These are phyloP conservation scores for Ciconia stormi DNA, from an alignment of 2,113 vertebrate genomes.

Conservation along the genomic window DNA sequence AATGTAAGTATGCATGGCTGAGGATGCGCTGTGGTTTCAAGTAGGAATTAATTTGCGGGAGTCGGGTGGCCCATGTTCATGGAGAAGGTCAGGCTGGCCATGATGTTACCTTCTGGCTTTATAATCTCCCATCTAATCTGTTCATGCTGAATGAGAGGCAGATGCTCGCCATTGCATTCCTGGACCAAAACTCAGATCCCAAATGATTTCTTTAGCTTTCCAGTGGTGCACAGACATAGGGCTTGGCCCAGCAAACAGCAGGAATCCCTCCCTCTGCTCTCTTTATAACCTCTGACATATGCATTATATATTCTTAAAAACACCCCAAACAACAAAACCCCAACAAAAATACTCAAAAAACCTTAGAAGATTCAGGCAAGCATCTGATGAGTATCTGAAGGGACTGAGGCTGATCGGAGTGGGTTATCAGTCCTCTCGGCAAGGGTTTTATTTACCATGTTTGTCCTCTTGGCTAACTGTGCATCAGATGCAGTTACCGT, in stretches of 20 bases:
- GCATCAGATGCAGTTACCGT: rapidly evolving
- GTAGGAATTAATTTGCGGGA: slow-evolving; percentile 15
- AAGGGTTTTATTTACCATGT: neutral
- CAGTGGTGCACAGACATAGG: neutral
- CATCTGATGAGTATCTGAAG: neutral
- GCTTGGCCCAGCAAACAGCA: neutral
- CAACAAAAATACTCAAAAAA: neutral
- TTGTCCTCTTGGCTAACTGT: neutral
- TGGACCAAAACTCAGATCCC: neutral
- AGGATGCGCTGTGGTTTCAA: neutral
- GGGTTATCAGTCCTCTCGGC: neutral
- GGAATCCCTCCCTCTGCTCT: neutral
- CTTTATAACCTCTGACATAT: neutral
- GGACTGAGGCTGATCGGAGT: neutral
- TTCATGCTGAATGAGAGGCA: neutral
- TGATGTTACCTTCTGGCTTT: neutral
- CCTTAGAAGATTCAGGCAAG: neutral
- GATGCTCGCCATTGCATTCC: neutral
- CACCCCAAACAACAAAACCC: rapidly evolving
- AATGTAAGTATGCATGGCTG: neutral
- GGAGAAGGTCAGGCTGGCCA: neutral
- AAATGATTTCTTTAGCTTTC: neutral
- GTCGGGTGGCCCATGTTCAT: neutral
- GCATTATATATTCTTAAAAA: neutral
- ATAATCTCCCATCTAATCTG: slow-evolving; percentile 18